Base-by-base conservation (phyloP, 2,888 invertebrate species). In the Aleiodes alternator region DNA sequence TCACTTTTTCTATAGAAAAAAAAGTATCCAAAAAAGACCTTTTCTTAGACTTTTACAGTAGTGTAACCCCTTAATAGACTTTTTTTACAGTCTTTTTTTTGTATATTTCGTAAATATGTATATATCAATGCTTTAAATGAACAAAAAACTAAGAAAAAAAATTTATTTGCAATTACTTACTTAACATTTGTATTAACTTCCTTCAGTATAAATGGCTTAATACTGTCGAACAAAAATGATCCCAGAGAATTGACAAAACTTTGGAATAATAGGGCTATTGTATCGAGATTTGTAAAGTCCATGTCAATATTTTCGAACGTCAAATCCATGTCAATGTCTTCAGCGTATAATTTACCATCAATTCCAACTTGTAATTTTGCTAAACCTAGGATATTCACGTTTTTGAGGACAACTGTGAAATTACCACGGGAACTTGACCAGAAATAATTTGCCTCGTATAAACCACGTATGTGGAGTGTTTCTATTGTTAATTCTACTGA, bases 241-340 rank as follows among this genome's bases (percentile, higher is more conserved):
- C 96, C 96, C 0, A 96, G 92, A 0, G 95, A 94, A 88, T 97
- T 97, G 59, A 97, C 92, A 64, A 96, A 91, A 0, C 95, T 93
- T 87, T 95, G 94, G 79, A 93, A 91, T 73, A 93, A 88, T 56
- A 92, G 92, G 0, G 95, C 96, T 77, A 96, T 91, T 80, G 96
- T 93, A 5, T 96, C 95, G 0, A 96, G 91, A 85, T 96, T 96
- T 88, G 96, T 92, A 84, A 97, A 96, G 84, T 96, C 94, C 90
- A 96, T 94, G 8, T 93, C 91, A 83, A 97, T 95, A 64, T 93
- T 93, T 64, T 91, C 92, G 82, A 96, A 96, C 0, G 92, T 92
- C 48, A 96, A 92, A 83, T 97, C 96, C 91, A 96, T 94, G 70
- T 92, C 92, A 81, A 96, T 96, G 77, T 94, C 93, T 83, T 95